phyloP scores from a whole-genome alignment of 2,113 vertebrate species.

The Gorsachius goisagi region DNA sequence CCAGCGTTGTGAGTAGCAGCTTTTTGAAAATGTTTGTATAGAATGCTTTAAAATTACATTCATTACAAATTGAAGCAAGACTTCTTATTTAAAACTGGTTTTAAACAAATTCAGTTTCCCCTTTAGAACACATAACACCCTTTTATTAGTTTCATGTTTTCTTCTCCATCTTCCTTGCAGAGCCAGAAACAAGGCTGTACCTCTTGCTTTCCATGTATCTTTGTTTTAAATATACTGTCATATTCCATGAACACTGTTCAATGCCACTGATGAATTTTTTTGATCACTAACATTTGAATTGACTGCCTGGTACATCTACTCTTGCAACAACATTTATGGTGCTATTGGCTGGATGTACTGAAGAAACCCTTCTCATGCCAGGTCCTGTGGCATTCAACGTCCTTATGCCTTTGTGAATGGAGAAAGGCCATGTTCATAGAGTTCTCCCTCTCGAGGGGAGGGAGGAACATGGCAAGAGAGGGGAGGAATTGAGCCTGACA shows the following conservation, averaged over 20 bases:
- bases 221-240: not conserved
- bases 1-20: not conserved
- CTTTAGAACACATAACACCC: not conserved
- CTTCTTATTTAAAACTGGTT: not conserved
- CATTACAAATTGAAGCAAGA: not conserved
- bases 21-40: not conserved
- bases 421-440: not conserved
- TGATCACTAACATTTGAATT: not conserved
- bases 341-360: not conserved
- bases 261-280: not conserved
- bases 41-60: not conserved
- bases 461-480: not conserved
- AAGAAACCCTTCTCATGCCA: not conserved
- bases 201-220: not conserved
- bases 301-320: not conserved
- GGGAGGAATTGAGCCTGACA: not conserved
- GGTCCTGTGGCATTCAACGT: not conserved
- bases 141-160: not conserved
- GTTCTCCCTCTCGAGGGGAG: not conserved
- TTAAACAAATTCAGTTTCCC: not conserved
- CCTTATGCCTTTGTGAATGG: not conserved
- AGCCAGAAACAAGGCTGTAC: not conserved
- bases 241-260: not conserved
- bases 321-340: not conserved
- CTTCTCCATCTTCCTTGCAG: not conserved